Conservation (phyloP, 2,113 vertebrate species). For the Willisornis vidua region DNA sequence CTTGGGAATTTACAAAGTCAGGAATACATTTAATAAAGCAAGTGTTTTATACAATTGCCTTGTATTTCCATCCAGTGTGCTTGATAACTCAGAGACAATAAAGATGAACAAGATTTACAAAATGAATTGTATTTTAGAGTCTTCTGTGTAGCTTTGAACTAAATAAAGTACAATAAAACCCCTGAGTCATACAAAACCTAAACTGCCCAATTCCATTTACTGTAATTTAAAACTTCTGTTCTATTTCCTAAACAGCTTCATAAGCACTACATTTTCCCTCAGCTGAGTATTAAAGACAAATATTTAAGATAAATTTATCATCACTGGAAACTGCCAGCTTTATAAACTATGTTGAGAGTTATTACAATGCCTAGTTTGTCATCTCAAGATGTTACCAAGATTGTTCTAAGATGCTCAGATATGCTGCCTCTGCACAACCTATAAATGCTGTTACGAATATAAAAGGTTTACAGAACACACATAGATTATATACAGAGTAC, state of each 20-base stretch:
- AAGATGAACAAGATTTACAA: constrained; percentile 17
- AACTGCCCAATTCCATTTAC: neutral
- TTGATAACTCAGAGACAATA: constrained; percentile 24
- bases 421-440: constrained; percentile 36
- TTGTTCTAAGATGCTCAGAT: neutral
- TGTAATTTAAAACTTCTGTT: neutral
- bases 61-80: constrained; percentile 10
- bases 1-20: neutral
- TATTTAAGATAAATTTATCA: neutral
- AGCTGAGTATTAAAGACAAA: neutral
- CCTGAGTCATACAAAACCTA: neutral
- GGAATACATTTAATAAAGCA: constrained; percentile 37
- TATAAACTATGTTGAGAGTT: neutral
- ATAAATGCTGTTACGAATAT: constrained; percentile 47
- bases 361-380: neutral
- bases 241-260: constrained; percentile 13
- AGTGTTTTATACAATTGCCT: constrained; percentile 17
- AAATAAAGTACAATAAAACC: constrained; percentile 38
- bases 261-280: neutral
- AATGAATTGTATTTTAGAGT: constrained; percentile 18
- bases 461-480: constrained; percentile 72
- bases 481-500: constrained; percentile 77
- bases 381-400: neutral
- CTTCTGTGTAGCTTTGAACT: constrained; percentile 1
- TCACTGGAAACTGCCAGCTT: constrained; percentile 9